These are phyloP conservation scores for Balanococcus diminutus DNA, from an alignment of 2,888 invertebrate species.

Conservation along the genomic window DNA sequence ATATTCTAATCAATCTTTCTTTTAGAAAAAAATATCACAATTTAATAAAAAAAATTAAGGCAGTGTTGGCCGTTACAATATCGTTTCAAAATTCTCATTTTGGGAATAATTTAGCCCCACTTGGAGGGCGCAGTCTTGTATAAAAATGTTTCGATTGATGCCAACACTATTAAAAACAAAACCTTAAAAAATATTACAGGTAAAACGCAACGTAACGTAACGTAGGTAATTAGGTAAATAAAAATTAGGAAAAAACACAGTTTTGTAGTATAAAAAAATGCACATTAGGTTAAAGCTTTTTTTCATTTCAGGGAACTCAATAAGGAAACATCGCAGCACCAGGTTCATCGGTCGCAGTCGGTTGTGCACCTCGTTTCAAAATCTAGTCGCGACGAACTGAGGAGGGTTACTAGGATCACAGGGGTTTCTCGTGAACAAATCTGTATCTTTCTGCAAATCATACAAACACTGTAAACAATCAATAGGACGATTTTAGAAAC, in stretches of 20 bases:
- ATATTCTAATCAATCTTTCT: background rate
- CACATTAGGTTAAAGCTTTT: background rate
- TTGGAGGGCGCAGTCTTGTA: background rate
- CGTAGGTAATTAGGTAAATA: background rate
- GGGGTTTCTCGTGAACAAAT: background rate
- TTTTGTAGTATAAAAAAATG: background rate
- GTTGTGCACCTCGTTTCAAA: background rate
- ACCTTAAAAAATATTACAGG: background rate
- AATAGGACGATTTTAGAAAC: background rate
- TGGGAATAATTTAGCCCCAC: background rate
- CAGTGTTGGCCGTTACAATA: conserved; percentile 20
- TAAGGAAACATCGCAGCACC: background rate
- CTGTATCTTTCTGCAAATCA: conserved; percentile 17
- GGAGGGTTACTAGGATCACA: conserved; percentile 10
- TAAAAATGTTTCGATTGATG: conserved; percentile 4
- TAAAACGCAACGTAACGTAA: background rate
- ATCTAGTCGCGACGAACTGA: conserved; percentile 41
- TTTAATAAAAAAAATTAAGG: conserved; percentile 16
- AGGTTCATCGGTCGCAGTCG: background rate
- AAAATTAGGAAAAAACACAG: background rate
- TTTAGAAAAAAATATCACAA: conserved; percentile 30
- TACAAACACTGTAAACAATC: background rate
- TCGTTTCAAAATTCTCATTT: background rate
- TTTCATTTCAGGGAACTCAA: background rate
- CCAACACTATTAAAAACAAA: conserved; percentile 16